Base-by-base conservation (phyloP, 2,113 vertebrate species). In the Aptenodytes patagonicus region DNA sequence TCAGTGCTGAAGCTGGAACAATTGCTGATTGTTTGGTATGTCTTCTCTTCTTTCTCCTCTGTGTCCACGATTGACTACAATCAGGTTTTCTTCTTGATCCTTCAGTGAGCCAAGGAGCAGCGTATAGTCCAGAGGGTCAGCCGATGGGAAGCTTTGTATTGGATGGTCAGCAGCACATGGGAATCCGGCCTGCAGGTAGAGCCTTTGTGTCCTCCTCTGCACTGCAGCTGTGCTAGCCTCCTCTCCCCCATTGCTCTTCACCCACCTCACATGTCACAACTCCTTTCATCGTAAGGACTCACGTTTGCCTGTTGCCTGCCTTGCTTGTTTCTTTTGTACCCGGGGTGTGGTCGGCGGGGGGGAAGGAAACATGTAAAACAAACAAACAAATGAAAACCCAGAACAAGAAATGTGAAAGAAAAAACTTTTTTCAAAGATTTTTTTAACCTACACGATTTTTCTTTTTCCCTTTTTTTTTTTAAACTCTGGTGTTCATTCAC, bases 21-120 rank as follows among this genome's bases (percentile, higher is more conserved):
- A 98, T 99, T 99, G 99, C 99, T 99, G 99, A 99, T 99, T 98
- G 99, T 99, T 98, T 99, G 99, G 99, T 99, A 94, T 99, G 98
- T 99, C 99, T 99, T 99, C 98, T 99, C 98, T 99, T 98, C 98
- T 98, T 98, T 98, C 98, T 99, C 99, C 98, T 99, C 99, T 99
- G 99, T 99, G 99, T 99, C 99, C 99, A 98, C 99, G 98, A 99
- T 99, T 99, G 99, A 99, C 99, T 99, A 99, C 99, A 99, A 99
- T 99, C 99, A 99, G 99, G 99, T 99, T 99, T 99, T 99, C 99
- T 99, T 99, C 99, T 99, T 99, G 99, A 99, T 99, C 99, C 99
- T 99, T 99, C 99, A 99, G 99, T 99, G 99, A 99, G 99, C 99
- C 99, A 99, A 99, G 99, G 99, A 99, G 99, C 99, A 97, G 99